Evolutionary conservation across 2,113 vertebrate species (phyloP).

Genomic region (Chinchilla lanigera): DNA sequence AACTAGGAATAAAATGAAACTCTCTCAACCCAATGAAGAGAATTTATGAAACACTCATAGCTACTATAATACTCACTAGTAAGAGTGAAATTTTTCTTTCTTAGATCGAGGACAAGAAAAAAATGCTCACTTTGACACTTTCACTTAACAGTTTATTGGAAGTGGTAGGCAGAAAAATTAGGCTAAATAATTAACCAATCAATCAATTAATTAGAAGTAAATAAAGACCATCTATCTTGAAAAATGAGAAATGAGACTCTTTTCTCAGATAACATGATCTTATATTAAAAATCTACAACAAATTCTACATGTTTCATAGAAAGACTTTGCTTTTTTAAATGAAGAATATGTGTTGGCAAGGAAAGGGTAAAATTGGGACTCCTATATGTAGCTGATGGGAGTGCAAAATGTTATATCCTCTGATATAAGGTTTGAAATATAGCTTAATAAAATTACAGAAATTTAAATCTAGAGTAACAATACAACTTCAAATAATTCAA

Average conservation of each 20-base stretch:
- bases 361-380: not conserved
- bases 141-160: not conserved
- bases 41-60: not conserved
- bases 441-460: not conserved
- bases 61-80: not conserved
- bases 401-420: not conserved
- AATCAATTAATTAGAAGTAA: not conserved
- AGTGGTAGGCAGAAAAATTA: not conserved
- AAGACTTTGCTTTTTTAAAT: not conserved
- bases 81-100: not conserved
- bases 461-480: not conserved
- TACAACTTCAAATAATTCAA: not conserved
- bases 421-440: too few species aligned
- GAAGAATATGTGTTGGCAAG: not conserved
- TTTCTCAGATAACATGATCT: not conserved
- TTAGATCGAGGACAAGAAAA: not conserved
- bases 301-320: not conserved
- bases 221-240: not conserved
- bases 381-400: not conserved
- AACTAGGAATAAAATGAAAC: not conserved
- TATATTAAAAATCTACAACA: not conserved
- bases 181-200: not conserved
- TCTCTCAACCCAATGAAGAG: not conserved
- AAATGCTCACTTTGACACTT: not conserved
- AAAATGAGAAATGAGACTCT: not conserved